Evolutionary conservation across 2,888 invertebrate species (phyloP).

Genomic region (Eupithecia subumbrata): DNA sequence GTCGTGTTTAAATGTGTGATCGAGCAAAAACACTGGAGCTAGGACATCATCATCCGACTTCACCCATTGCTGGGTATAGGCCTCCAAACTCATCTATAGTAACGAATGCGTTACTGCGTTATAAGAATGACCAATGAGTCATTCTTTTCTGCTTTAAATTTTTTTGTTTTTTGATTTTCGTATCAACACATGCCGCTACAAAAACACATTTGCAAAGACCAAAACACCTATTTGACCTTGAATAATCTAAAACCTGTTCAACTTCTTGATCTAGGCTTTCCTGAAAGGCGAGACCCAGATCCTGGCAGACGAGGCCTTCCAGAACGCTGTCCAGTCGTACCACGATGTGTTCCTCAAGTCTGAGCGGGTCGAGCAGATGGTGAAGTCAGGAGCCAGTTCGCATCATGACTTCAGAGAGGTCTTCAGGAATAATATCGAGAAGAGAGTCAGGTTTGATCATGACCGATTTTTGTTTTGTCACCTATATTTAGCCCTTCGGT

Average conservation of each 20-base stretch:
- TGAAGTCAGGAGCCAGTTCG: conserved; percentile 98
- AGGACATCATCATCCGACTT: background rate
- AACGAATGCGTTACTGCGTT: too few species aligned
- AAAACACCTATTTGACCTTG: background rate
- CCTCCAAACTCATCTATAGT: too few species aligned
- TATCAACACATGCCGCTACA: background rate
- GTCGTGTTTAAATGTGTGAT: background rate
- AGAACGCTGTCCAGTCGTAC: conserved; percentile 98
- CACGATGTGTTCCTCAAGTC: conserved; percentile 98
- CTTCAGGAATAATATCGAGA: conserved; percentile 97
- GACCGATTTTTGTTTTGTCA: conserved; percentile 8
- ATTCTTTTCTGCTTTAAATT: too few species aligned
- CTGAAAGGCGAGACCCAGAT: conserved; percentile 99
- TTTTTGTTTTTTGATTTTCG: too few species aligned
- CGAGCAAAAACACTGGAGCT: background rate
- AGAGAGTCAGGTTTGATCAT: conserved; percentile 91
- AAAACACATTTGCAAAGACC: background rate
- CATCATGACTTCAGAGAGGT: conserved; percentile 99
- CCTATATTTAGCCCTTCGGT: background rate
- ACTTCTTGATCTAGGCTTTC: conserved; percentile 87
- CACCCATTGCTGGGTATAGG: too few species aligned
- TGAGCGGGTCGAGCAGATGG: conserved; percentile 98
- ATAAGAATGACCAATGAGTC: too few species aligned
- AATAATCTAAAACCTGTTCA: background rate
- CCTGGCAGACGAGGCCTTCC: conserved; percentile 98